Conservation (phyloP, 2,888 invertebrate genomes). For the Rotaria magnacalcarata region DNA sequence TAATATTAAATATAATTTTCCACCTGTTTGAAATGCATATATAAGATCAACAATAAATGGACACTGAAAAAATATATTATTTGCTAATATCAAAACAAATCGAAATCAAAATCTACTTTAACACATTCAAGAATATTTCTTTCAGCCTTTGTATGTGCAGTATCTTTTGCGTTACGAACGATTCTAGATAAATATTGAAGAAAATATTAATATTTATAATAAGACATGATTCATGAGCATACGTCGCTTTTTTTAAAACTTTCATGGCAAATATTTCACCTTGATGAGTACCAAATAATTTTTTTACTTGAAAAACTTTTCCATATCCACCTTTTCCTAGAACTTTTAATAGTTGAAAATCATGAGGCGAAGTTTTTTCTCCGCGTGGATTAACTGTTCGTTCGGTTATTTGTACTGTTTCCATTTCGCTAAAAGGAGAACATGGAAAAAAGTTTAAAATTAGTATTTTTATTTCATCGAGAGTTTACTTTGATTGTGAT, state of each 20-base stretch:
- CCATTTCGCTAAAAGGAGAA: background rate
- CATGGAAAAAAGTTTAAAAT: too few relatives aligned
- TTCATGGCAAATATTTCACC: conserved; percentile 98
- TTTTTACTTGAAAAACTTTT: conserved; percentile 77
- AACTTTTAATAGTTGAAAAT: conserved; percentile 88
- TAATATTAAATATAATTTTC: conserved; percentile 94
- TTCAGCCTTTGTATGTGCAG: conserved; percentile 98
- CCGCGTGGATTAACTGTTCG: conserved; percentile 44
- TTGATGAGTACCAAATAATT: conserved; percentile 81
- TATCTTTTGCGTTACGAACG: conserved; percentile 97
- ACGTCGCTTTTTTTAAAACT: conserved; percentile 71
- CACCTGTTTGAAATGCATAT: conserved; percentile 99
- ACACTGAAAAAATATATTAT: conserved; percentile 66
- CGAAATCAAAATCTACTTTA: conserved; percentile 67
- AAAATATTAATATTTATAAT: too few relatives aligned
- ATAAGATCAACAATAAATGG: conserved; percentile 98
- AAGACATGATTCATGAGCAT: background rate
- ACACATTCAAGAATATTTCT: conserved; percentile 97
- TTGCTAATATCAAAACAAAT: too few relatives aligned
- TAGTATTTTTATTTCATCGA: too few relatives aligned
- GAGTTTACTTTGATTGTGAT: background rate
- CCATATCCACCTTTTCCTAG: conserved; percentile 98
- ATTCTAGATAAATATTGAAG: conserved; percentile 61
- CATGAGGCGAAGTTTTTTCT: conserved; percentile 56
- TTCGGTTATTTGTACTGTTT: conserved; percentile 45